A percentile compares a stretch with the other conserved stretches of the same genome.
These are phyloP conservation scores for Agrotis exclamationis DNA, from an alignment of 2,888 invertebrate species.

Conservation along the genomic window DNA sequence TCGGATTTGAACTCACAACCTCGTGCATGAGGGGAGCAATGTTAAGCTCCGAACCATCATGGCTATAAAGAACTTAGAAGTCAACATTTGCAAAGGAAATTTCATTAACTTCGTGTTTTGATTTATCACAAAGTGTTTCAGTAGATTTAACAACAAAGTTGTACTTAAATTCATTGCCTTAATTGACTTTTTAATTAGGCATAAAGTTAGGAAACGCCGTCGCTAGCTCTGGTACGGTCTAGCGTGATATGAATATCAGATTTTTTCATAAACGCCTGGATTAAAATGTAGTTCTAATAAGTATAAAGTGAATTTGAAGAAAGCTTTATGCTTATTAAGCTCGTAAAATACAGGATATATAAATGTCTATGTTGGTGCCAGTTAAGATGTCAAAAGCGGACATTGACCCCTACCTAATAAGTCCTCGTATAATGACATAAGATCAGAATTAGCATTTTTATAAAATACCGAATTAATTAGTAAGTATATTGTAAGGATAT, in stretches of 20 bases:
- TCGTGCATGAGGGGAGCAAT: no score
- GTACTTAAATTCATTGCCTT: constrained; percentile 67
- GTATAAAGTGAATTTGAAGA: background rate
- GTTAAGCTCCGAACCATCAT: constrained; percentile 16
- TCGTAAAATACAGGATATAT: no score
- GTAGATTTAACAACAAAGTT: constrained; percentile 67
- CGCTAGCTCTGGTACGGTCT: constrained; percentile 60
- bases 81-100: constrained; percentile 45
- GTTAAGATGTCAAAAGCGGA: no score
- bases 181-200: constrained; percentile 82
- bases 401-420: no score
- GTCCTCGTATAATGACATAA: no score
- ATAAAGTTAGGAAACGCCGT: constrained; percentile 71
- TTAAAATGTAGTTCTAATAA: background rate
- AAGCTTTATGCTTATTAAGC: no score
- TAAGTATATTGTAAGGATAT: no score
- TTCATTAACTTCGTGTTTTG: constrained; percentile 60
- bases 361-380: no score
- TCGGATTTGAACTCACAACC: no score
- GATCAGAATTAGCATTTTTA: no score
- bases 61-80: constrained; percentile 11
- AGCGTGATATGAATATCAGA: constrained; percentile 64
- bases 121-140: constrained; percentile 61
- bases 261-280: constrained; percentile 42
- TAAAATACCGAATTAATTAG: no score